Evolutionary conservation across 2,888 invertebrate species (phyloP), one percentile per base, ranked within the genome.

Genomic region (Tethea ocularis): DNA sequence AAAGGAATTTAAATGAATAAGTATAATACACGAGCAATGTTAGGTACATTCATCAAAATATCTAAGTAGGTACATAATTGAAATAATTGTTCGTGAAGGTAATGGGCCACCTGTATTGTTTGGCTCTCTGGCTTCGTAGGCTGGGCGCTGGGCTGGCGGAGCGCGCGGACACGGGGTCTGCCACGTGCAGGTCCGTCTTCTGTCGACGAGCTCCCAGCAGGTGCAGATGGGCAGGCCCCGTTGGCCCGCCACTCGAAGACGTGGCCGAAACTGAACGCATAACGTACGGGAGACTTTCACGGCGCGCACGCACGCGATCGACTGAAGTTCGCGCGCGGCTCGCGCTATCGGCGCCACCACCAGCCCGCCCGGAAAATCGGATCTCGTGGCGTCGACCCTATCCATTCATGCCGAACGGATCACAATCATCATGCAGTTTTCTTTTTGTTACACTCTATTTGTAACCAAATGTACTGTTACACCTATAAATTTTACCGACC

Each of bases 121-220:
- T 87, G 76, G 88, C 84, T 60, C 92, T 82, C 70, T 93, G 93
- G 74, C 91, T 91, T 62, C 93, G 89, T 73, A 95, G 95, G 77
- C 94, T 94, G 68, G 94, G 93, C 13, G 92, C 90, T 11, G 92
- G 93, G 72, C 91, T 91, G 66, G 80, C 79, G 36, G 91, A 89
- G 61, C 91, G 86, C 20, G 77, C 83, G 61, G 83, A 74, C 15
- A 84, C 72, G 55, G 92, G 88, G 62, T 90, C 93, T 1, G 90
- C 89, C 61, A 93, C 92, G 70, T 91, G 93, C 17, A 92, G 86
- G 83, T 93, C 93, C 17, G 93, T 93, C 82, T 93, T 91, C 89
- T 95, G 84, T 88, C 96, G 65, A 72, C 95, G 68, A 87, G 95
- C 83, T 90, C 96, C 78, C 72, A 91, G 77, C 52, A 74, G 71